Evolutionary conservation across 2,113 vertebrate species (phyloP).

Genomic region (Nyctereutes procyonoides): DNA sequence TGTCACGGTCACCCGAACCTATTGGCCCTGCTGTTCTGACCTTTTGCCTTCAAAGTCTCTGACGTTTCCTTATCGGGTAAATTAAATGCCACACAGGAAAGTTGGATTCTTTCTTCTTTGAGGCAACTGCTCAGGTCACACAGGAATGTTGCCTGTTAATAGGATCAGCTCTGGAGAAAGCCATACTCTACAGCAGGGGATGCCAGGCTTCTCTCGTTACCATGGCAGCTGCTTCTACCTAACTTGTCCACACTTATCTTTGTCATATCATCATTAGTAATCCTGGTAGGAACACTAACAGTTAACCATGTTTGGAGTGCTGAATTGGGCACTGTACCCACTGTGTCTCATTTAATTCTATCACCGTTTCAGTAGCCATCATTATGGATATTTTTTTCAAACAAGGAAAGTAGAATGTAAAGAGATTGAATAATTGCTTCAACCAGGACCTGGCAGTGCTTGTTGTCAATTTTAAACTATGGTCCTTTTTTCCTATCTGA

Average conservation of each 20-base stretch:
- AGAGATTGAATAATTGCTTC: background rate
- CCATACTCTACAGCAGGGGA: rapidly evolving
- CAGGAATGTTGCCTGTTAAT: background rate
- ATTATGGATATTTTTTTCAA: background rate
- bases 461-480: background rate
- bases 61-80: background rate
- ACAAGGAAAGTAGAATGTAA: background rate
- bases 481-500: background rate
- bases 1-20: background rate
- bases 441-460: background rate
- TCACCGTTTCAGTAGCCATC: background rate
- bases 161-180: background rate
- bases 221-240: background rate
- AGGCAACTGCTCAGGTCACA: background rate
- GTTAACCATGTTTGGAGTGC: background rate
- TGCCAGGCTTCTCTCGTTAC: background rate
- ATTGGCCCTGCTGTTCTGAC: background rate
- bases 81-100: background rate
- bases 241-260: background rate
- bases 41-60: slow-evolving; percentile 11
- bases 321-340: background rate
- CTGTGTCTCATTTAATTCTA: background rate
- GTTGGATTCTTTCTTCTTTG: background rate
- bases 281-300: background rate
- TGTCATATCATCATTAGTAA: background rate